Evolutionary conservation across 2,797 vertebrate genomes (phyloP).

Genomic region (Dendrocincla fuliginosa): DNA sequence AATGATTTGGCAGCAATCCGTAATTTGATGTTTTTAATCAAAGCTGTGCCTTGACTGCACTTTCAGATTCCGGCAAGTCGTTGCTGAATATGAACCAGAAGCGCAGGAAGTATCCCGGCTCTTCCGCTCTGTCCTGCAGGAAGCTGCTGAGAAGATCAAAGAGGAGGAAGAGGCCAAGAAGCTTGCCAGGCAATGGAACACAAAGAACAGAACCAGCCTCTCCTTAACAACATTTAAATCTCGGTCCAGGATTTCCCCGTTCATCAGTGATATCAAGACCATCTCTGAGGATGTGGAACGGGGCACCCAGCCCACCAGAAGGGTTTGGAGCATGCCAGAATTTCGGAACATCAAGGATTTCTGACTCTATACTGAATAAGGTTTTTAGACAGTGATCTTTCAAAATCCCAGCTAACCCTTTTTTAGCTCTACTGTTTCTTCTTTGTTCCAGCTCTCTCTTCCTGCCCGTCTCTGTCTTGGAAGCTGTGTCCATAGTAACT

Average conservation of each 20-base stretch:
- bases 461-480: neutral
- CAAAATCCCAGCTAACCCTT: constrained; percentile 4
- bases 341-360: constrained; percentile 79
- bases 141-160: constrained; percentile 84
- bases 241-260: constrained; percentile 90
- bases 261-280: constrained; percentile 88
- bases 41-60: neutral
- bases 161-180: constrained; percentile 89
- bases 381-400: constrained; percentile 47
- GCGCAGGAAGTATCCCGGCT: constrained; percentile 87
- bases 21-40: constrained; percentile 24
- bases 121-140: constrained; percentile 88
- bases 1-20: neutral
- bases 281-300: constrained; percentile 91
- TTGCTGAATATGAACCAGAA: constrained; percentile 88
- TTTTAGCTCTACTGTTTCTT: constrained; percentile 11
- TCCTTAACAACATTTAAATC: constrained; percentile 87
- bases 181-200: constrained; percentile 89
- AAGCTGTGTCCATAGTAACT: constrained; percentile 21
- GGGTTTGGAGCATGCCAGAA: constrained; percentile 94
- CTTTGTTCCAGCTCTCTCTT: neutral
- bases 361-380: constrained; percentile 45
- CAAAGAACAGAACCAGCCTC: constrained; percentile 83
- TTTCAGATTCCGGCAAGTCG: constrained; percentile 88
- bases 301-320: constrained; percentile 73